Percentiles rank a stretch among this genome's conserved stretches.
Evolutionary conservation across 2,113 vertebrate genomes (phyloP).

Genomic region (Chlorocebus sabaeus): DNA sequence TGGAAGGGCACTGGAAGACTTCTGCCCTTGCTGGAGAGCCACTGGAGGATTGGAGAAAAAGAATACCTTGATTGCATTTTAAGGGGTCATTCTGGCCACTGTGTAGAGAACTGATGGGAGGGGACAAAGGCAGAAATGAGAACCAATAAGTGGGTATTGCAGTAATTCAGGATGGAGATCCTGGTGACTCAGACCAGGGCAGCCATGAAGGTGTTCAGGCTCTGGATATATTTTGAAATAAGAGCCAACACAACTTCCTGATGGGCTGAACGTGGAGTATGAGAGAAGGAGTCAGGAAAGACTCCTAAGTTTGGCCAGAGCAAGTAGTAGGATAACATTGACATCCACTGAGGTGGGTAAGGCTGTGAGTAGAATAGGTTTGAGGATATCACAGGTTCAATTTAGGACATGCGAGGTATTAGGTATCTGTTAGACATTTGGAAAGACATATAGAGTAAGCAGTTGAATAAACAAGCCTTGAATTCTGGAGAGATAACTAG

Average conservation of each 20-base stretch:
- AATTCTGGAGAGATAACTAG: neutral
- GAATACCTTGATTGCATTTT: neutral
- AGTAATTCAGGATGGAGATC: neutral
- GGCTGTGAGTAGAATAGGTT: neutral
- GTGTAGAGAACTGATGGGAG: neutral
- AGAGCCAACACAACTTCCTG: neutral
- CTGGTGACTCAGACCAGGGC: neutral
- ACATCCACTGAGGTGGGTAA: neutral
- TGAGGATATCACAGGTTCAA: neutral
- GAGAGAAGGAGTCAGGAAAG: neutral
- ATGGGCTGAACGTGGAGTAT: neutral
- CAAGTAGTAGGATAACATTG: neutral
- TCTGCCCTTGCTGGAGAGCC: neutral
- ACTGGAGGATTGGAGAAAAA: neutral
- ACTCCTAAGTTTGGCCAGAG: no score
- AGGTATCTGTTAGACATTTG: neutral
- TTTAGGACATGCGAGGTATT: neutral
- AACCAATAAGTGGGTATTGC: neutral
- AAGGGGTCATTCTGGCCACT: neutral
- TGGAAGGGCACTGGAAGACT: neutral
- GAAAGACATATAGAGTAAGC: neutral
- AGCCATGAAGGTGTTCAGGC: neutral
- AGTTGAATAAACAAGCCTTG: neutral
- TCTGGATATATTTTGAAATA: neutral
- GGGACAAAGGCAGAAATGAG: neutral